A percentile compares a stretch with the other conserved stretches of the same genome.
Conservation (phyloP, 2,113 vertebrate species). For the Saguinus midas region DNA sequence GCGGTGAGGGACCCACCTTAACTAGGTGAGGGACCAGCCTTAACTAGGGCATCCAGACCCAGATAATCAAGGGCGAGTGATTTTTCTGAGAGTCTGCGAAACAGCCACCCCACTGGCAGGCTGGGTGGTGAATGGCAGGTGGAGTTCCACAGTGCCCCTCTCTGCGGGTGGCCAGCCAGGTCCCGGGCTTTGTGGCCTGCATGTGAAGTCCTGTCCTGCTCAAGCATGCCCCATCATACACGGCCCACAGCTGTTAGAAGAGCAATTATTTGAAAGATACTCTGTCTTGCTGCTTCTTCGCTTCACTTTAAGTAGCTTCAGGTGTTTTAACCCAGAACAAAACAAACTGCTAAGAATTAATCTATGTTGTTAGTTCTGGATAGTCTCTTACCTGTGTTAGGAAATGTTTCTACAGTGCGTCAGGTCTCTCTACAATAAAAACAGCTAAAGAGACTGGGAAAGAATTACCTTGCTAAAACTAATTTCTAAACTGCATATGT, state of each 20-base stretch:
- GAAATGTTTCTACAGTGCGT: not conserved
- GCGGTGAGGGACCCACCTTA: not conserved
- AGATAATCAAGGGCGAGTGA: not conserved
- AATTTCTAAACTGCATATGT: not conserved
- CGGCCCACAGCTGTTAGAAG: rapidly evolving
- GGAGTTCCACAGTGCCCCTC: not conserved
- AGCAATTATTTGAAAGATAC: not conserved
- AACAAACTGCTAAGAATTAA: not conserved
- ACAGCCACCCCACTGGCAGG: not conserved
- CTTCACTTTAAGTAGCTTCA: not conserved
- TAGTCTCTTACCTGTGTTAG: not conserved
- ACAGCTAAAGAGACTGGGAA: not conserved
- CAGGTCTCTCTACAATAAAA: not conserved
- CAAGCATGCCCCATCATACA: rapidly evolving
- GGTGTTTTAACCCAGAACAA: not conserved
- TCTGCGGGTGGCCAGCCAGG: not conserved
- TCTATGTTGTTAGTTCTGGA: not conserved
- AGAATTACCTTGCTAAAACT: not conserved
- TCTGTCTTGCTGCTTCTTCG: not conserved
- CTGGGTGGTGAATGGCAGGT: not conserved
- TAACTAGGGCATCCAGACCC: too few species aligned
- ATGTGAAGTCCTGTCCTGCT: not conserved
- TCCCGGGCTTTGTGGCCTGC: not conserved
- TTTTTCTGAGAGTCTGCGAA: not conserved
- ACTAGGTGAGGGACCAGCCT: not conserved